phyloP scores from a whole-genome alignment of 2,797 vertebrate genomes.

The Fringilla coelebs region DNA sequence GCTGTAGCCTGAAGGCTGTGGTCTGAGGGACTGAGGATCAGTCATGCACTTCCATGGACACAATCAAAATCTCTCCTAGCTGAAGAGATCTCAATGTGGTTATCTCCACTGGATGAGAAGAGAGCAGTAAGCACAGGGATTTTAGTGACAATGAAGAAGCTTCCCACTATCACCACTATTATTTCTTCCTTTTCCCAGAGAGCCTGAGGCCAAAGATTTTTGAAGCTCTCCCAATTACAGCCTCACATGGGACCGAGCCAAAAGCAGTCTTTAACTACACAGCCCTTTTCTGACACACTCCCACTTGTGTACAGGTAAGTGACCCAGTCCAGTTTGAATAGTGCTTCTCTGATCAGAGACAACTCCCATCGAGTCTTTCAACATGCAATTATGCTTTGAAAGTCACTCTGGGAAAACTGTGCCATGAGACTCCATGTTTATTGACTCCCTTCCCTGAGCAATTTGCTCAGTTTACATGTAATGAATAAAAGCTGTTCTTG shows the following conservation, averaged over 20 bases:
- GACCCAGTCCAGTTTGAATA: background rate
- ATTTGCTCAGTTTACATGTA: slow-evolving; percentile 43
- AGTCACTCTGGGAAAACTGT: slow-evolving; percentile 22
- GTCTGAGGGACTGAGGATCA: rapidly evolving
- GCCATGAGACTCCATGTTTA: background rate
- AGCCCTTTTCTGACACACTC: background rate
- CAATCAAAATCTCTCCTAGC: background rate
- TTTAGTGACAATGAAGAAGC: background rate
- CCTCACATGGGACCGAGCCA: background rate
- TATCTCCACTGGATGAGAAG: background rate
- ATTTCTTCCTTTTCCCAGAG: background rate
- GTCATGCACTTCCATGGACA: background rate
- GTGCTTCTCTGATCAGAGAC: background rate
- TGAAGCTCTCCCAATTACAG: background rate
- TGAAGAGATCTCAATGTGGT: background rate
- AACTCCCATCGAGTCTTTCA: background rate
- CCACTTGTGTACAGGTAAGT: background rate
- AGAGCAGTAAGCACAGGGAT: background rate
- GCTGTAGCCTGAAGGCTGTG: background rate
- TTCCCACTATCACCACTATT: background rate
- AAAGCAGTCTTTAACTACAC: background rate
- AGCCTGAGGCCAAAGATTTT: background rate
- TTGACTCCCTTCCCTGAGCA: slow-evolving; percentile 4
- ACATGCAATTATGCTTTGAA: slow-evolving; percentile 19
- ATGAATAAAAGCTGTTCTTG: slow-evolving; percentile 18